Conservation (phyloP, 2,113 vertebrate species). For the Cavia porcellus region DNA sequence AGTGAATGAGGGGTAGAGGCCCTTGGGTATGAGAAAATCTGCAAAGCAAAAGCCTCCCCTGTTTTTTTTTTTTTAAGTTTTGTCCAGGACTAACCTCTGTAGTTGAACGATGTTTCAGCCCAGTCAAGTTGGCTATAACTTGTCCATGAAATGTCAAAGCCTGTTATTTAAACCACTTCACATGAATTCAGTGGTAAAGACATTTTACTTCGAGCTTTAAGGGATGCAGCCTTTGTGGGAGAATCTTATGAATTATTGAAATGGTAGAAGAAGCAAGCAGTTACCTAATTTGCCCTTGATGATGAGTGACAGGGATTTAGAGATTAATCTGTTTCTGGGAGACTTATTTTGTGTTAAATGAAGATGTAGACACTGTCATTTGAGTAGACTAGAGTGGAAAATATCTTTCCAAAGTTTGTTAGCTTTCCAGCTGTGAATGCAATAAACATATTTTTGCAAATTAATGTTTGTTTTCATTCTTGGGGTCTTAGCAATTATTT, state of each 20-base stretch:
- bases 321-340: conserved; percentile 8
- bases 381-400: conserved; percentile 61
- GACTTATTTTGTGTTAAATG: conserved; percentile 68
- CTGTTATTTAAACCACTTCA: conserved; percentile 66
- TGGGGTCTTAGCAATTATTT: conserved; percentile 61
- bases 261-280: conserved; percentile 36
- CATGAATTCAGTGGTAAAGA: conserved; percentile 27
- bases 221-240: conserved; percentile 51
- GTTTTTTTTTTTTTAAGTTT: background rate
- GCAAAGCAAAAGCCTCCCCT: background rate
- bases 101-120: conserved; percentile 28
- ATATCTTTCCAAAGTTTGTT: conserved; percentile 63
- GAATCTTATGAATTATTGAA: conserved; percentile 75
- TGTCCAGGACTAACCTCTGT: conserved; percentile 48
- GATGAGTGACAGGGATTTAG: conserved; percentile 16
- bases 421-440: conserved; percentile 77
- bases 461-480: conserved; percentile 73
- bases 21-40: background rate
- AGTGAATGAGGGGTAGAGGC: background rate
- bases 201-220: conserved; percentile 53
- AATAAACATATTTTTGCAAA: conserved; percentile 75
- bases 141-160: conserved; percentile 40
- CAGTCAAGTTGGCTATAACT: background rate
- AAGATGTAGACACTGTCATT: conserved; percentile 67
- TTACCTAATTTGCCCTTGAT: conserved; percentile 53